A percentile compares a stretch with the other conserved stretches of the same genome.
Evolutionary conservation across 2,113 vertebrate genomes (phyloP).

Genomic region (Triplophysa rosa): DNA sequence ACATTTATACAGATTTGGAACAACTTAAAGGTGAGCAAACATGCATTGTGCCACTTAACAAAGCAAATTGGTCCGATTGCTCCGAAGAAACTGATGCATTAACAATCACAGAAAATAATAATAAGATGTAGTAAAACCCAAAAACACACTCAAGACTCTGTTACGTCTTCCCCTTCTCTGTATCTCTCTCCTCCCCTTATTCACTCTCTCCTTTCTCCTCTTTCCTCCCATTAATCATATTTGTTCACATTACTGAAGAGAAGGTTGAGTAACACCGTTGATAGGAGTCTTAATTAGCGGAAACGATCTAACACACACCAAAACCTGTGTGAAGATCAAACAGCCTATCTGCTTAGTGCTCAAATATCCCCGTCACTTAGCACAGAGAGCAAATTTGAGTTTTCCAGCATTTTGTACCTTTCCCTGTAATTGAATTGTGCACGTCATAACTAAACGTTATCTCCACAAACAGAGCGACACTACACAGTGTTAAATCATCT

Average conservation of each 20-base stretch:
- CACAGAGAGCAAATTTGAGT: slow-evolving; percentile 44
- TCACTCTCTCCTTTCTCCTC: not conserved
- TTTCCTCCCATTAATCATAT: slow-evolving; percentile 48
- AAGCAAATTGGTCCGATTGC: too few species aligned
- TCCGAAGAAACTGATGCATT: too few species aligned
- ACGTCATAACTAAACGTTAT: slow-evolving; percentile 32
- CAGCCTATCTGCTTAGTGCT: slow-evolving; percentile 44
- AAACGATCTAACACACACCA: slow-evolving; percentile 37
- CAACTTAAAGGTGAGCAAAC: too few species aligned
- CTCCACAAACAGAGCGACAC: not conserved
- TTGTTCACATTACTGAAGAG: slow-evolving; percentile 44
- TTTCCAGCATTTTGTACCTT: slow-evolving; percentile 25
- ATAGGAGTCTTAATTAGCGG: slow-evolving; percentile 47
- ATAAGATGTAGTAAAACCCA: too few species aligned
- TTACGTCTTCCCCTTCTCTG: not conserved
- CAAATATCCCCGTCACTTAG: slow-evolving; percentile 48
- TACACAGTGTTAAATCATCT: slow-evolving; percentile 2
- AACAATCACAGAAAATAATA: not conserved
- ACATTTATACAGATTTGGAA: too few species aligned
- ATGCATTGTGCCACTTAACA: too few species aligned
- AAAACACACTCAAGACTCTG: too few species aligned
- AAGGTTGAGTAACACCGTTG: slow-evolving; percentile 34
- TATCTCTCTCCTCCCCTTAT: not conserved
- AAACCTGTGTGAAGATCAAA: slow-evolving; percentile 54
- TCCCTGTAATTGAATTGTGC: slow-evolving; percentile 36